These are phyloP conservation scores for Enteromius anoplus DNA, from an alignment of 2,797 vertebrate genomes.

Conservation along the genomic window DNA sequence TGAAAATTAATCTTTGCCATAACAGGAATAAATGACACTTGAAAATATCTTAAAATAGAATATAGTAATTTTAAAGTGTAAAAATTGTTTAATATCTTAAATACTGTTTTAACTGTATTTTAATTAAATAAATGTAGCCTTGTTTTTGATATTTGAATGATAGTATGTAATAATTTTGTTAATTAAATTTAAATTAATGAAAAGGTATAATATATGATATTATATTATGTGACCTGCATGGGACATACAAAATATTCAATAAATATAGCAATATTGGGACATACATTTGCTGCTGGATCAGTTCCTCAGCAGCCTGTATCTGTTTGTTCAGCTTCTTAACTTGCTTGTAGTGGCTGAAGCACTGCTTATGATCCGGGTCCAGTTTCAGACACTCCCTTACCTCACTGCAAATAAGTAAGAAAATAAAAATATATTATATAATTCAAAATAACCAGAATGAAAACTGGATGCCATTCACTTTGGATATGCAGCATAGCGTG, in stretches of 20 bases:
- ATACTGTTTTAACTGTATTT: not conserved
- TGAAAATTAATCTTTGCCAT: not conserved
- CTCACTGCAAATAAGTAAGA: slow-evolving; percentile 77
- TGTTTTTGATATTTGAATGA: too few relatives aligned
- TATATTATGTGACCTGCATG: not conserved
- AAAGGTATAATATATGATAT: not conserved
- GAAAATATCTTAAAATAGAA: not conserved
- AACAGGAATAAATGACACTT: not conserved
- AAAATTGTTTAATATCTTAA: not conserved
- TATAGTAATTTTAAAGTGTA: not conserved
- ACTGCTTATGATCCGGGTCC: slow-evolving; percentile 95
- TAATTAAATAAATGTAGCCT: not conserved
- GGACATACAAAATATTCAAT: not conserved
- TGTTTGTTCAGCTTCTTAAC: slow-evolving; percentile 98
- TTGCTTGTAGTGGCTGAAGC: slow-evolving; percentile 96
- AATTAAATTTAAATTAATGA: not conserved
- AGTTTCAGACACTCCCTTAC: slow-evolving; percentile 97
- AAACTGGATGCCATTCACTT: not conserved
- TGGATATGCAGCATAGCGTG: not conserved
- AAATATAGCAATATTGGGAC: not conserved
- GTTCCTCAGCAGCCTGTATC: slow-evolving; percentile 89
- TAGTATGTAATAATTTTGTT: not conserved
- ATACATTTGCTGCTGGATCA: slow-evolving; percentile 90
- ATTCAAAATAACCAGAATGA: not conserved
- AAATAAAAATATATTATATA: not conserved